Base-by-base conservation (phyloP, 2,113 vertebrate genomes). In the Pelobates fuscus region DNA sequence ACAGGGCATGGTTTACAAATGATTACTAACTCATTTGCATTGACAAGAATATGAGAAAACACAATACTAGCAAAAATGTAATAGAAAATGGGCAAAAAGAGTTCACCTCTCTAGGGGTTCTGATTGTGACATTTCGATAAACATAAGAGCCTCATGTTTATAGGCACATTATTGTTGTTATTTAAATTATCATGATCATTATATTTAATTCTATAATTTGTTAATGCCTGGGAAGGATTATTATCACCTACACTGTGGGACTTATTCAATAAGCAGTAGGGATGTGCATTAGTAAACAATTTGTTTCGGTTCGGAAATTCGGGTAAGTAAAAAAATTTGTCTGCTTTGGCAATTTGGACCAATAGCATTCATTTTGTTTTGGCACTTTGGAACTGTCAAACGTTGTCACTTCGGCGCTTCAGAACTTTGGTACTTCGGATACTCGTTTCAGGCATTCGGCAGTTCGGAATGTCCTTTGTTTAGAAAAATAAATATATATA, bases 101-200 rank as follows among this genome's bases (percentile, higher is more conserved):
- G 72, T 82, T 78, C 79, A 79, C 79, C 80, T 87, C 88, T 86
- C 88, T 81, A 49, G 84, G 87, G 88, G 82, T 79, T 82, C 78
- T 79, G 85, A 86, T 86, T 83, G 87, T 80, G 92, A 89, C 91
- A 89, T 85, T 46, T 84, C 10, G 44, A 17, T 49, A 49, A 17
- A 49, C 44, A 17, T 49, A 14, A 37, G 32, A 37, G 32, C 5
- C 32, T 37, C 32, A 6, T 10, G 32, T 37, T 10, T 10, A 37
- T 5, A 37, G 32, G 32, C 32, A 37, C 10, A 37, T 37, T 37
- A 37, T 37, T 37, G 32, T 37, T 37, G 32, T 37, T 89, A 88
- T 84, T 88, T 87, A 87, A 90, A 90, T 93, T 90, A 89, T 11
- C 77, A 90, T 86, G 81, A 92, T 90, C 88, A 94, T 92, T 89